A percentile compares a stretch with the other conserved stretches of the same genome.
Conservation (phyloP, 1,140 invertebrate genomes). For the Apocrypta bakeri region DNA sequence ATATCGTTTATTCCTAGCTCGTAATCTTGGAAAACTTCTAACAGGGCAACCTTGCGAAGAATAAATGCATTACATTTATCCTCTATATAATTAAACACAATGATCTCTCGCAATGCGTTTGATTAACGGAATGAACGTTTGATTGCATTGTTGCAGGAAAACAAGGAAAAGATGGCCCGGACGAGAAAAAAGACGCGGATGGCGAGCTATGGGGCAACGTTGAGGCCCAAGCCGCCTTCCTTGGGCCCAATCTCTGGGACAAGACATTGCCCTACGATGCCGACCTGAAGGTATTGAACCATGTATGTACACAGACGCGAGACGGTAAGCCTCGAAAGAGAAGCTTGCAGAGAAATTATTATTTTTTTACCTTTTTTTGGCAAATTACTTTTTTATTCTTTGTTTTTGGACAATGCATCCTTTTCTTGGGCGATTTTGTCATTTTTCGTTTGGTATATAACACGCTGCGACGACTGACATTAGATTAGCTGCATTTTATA, state of each 20-base stretch:
- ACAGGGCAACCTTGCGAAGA: background rate
- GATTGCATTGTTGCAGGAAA: constrained; percentile 64
- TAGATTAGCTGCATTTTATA: constrained; percentile 14
- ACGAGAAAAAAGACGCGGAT: constrained; percentile 89
- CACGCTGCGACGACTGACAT: constrained; percentile 9
- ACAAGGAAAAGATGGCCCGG: constrained; percentile 76
- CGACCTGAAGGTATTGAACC: constrained; percentile 92
- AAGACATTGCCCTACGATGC: constrained; percentile 91
- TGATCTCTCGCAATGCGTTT: background rate
- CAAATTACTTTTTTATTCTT: background rate
- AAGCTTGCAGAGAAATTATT: constrained; percentile 50
- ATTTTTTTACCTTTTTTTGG: constrained; percentile 43
- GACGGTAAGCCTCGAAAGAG: constrained; percentile 69
- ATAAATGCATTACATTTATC: too few relatives aligned
- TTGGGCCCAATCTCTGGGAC: constrained; percentile 96
- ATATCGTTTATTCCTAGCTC: too few relatives aligned
- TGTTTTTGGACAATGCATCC: background rate
- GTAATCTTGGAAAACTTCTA: too few relatives aligned
- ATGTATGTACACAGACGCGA: constrained; percentile 73
- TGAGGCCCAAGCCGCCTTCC: constrained; percentile 93
- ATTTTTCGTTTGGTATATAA: constrained; percentile 6
- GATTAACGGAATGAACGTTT: background rate
- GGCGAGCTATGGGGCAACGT: constrained; percentile 88
- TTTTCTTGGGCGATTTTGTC: constrained; percentile 9
- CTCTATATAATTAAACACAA: too few relatives aligned